phyloP scores from a whole-genome alignment of 23 tunicate species.

The Clavelina lepadiformis region DNA sequence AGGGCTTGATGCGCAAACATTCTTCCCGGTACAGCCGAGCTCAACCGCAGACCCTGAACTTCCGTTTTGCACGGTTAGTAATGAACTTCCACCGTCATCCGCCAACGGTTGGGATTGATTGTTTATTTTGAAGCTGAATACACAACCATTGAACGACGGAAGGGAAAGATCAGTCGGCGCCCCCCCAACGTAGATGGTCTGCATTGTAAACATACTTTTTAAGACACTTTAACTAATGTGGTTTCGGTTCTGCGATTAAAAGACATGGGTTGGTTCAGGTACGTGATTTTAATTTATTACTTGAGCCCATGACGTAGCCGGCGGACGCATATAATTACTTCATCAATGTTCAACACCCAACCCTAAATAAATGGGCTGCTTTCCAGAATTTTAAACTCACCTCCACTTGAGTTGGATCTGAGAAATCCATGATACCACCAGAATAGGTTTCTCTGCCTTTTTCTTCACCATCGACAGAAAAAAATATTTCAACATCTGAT shows the following conservation, averaged over 20 bases:
- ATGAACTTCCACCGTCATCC: constrained; percentile 34
- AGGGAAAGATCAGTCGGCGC: constrained; percentile 1
- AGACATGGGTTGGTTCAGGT: too few species aligned
- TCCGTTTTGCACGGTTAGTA: constrained; percentile 12
- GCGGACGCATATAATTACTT: too few species aligned
- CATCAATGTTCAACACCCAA: background rate
- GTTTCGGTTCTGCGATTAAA: too few species aligned
- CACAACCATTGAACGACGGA: constrained; percentile 48
- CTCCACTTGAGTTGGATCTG: constrained; percentile 39
- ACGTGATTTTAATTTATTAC: too few species aligned
- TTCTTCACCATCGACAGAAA: background rate
- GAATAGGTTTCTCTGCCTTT: background rate
- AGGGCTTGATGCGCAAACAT: constrained; percentile 52
- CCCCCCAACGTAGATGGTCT: constrained; percentile 68
- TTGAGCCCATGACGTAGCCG: too few species aligned
- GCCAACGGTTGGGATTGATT: constrained; percentile 31
- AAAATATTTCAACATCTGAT: background rate
- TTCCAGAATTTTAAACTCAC: constrained; percentile 14
- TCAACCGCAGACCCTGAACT: background rate
- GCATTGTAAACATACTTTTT: constrained; percentile 3
- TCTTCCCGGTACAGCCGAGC: constrained; percentile 28
- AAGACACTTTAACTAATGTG: background rate
- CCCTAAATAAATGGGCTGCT: constrained; percentile 3
- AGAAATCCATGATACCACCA: constrained; percentile 37
- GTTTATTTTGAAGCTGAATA: constrained; percentile 49